These are phyloP conservation scores for Drosophila baimaii DNA, from an alignment of 1,140 invertebrate species.

Conservation along the genomic window DNA sequence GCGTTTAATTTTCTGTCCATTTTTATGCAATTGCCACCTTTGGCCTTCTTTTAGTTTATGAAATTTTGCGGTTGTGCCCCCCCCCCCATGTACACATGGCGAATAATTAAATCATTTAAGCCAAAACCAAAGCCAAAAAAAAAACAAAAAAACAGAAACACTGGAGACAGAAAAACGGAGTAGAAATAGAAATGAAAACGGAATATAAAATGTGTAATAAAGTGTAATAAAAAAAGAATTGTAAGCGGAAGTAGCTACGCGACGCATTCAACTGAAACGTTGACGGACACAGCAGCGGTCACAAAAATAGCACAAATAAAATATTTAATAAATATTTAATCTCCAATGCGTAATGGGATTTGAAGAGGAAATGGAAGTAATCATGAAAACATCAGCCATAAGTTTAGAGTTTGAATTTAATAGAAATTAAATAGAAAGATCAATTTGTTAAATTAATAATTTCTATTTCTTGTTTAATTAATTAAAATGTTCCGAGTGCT, in stretches of 20 bases:
- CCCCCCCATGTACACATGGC: no score
- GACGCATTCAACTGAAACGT: conserved; percentile 76
- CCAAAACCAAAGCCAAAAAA: conserved; percentile 44
- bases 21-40: conserved; percentile 50
- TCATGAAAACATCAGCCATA: no score
- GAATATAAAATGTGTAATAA: conserved; percentile 75
- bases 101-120: conserved; percentile 75
- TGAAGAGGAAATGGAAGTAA: no score
- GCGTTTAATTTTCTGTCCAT: conserved; percentile 71
- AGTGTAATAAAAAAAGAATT: conserved; percentile 76
- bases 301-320: conserved; percentile 11
- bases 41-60: conserved; percentile 12
- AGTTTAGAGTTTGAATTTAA: no score
- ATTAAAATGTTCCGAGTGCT: no score
- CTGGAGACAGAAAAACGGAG: conserved; percentile 14
- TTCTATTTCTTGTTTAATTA: no score
- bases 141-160: conserved; percentile 15
- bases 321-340: background rate
- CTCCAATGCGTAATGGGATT: no score
- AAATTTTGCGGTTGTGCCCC: background rate
- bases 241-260: conserved; percentile 77
- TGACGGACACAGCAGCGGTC: conserved; percentile 41
- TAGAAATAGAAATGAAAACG: conserved; percentile 62
- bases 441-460: no score
- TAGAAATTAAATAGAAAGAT: no score